Base-by-base conservation (phyloP, 2,797 vertebrate species). In the Lates japonicus region DNA sequence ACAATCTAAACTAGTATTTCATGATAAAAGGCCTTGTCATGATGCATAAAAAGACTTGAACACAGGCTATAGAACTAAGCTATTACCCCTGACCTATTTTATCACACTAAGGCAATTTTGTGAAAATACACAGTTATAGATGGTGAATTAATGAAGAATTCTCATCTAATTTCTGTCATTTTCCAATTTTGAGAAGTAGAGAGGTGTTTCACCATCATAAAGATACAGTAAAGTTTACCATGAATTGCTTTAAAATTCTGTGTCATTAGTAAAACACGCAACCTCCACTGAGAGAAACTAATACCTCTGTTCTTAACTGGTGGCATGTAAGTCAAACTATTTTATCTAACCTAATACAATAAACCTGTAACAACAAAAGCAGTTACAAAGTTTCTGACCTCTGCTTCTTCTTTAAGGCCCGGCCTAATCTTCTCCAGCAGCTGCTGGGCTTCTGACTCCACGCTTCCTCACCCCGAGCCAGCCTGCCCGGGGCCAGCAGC, bases 381-480 rank as follows among this genome's bases (percentile, higher is more conserved):
- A 9, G 2, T 58, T n/a, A 46, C 22, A 31, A 1, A 55, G 19
- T 51, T 25, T 77, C 89, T 94, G 88, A 99, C 98, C 97, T 99
- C 98, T 57, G 98, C 98, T 94, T 99, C 98, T 97, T 97, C 90
- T 99, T 99, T 85, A 97, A 95, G 65, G 95, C 95, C 3, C 98
- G 95, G 16, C 98, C 85, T n/a, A n/a, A 99, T 97, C 94, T 97
- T 98, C 94, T 99, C 97, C 95, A 99, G 96, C 57, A 99, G 91
- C 94, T 98, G 97, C 76, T 99, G 98, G 8, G 98, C 98, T 89
- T 99, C 98, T n/a, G n/a, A n/a, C 6, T 99, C 98, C 61, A 99
- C 98, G 25, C 99, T 99, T 4, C 98, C 92, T 99, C 98, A 2
- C 96, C 37, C 98, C 98, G 0, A 99, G 95, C 81, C 98, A 97